These are phyloP conservation scores for Catostomus latipinnis DNA, from an alignment of 2,797 vertebrate genomes.

Conservation along the genomic window DNA sequence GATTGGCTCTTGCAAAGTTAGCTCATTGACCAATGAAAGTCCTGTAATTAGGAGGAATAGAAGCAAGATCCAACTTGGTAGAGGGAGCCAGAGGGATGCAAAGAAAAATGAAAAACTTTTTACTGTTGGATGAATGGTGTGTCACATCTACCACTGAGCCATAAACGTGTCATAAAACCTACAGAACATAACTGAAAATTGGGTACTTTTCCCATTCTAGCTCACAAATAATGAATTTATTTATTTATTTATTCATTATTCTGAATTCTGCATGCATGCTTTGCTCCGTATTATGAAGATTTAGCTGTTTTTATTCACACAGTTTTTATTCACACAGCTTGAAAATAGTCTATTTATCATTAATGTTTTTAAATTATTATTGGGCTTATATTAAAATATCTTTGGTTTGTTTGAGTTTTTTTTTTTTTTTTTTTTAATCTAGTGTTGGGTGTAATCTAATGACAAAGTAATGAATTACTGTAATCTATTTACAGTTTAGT, in stretches of 20 bases:
- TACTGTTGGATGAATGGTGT: conserved; percentile 44
- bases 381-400: too few relatives aligned
- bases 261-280: neutral
- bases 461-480: too few relatives aligned
- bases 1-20: conserved; percentile 74
- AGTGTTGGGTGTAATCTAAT: too few relatives aligned
- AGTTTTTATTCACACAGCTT: neutral
- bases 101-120: conserved; percentile 38
- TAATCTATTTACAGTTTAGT: too few relatives aligned
- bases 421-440: too few relatives aligned
- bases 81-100: conserved; percentile 31
- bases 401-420: too few relatives aligned
- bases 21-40: conserved; percentile 70
- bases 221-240: neutral
- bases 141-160: conserved; percentile 25
- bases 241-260: neutral
- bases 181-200: neutral
- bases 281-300: neutral
- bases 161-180: neutral
- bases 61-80: conserved; percentile 51
- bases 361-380: too few relatives aligned
- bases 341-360: too few relatives aligned
- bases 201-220: neutral
- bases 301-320: neutral
- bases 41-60: conserved; percentile 74